Evolutionary conservation across 37 sponge, comb jelly and placozoan species (phyloP).

Genomic region (Aphrocallistes beatrix): DNA sequence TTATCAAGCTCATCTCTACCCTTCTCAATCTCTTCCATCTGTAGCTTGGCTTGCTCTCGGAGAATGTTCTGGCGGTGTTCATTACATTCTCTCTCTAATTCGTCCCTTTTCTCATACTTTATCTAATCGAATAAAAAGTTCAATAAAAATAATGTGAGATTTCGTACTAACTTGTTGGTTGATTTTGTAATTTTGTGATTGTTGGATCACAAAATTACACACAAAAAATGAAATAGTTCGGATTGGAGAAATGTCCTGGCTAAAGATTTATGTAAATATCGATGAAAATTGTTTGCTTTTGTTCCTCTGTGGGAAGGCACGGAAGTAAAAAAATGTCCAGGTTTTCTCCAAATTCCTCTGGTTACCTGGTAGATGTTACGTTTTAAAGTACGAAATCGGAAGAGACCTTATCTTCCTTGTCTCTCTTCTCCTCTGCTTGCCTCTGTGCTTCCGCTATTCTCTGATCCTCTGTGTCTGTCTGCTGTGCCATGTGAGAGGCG

Average conservation of each 20-base stretch:
- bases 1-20: background rate
- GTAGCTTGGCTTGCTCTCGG: background rate
- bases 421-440: background rate
- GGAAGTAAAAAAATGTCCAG: no score
- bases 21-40: background rate
- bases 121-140: background rate
- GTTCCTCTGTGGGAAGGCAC: no score
- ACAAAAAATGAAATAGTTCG: no score
- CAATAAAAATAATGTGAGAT: background rate
- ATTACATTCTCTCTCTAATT: background rate
- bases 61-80: background rate
- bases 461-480: background rate
- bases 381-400: no score
- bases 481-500: background rate
- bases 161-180: no score
- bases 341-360: no score
- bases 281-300: no score
- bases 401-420: background rate
- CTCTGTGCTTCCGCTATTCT: constrained; percentile 11
- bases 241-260: no score
- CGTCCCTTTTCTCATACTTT: background rate
- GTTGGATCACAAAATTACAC: no score
- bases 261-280: no score
- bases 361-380: no score
- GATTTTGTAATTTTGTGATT: no score